Evolutionary conservation across 2,888 invertebrate species (phyloP).

Genomic region (Rhimphoctona megacephalus): DNA sequence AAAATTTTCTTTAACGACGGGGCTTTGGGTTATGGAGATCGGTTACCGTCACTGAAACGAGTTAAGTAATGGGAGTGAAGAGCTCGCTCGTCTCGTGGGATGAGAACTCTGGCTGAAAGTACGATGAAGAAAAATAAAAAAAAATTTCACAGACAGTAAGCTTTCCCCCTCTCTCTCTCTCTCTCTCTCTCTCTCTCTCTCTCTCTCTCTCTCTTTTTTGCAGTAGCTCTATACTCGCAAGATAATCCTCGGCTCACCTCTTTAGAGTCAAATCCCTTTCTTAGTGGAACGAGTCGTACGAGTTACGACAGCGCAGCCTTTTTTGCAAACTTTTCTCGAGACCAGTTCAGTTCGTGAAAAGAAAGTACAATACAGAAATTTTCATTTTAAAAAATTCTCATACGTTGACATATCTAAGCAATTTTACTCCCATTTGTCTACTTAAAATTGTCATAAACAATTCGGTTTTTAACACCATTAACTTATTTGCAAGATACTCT

Average conservation of each 20-base stretch:
- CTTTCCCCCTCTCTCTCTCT: background rate
- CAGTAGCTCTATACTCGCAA: constrained; percentile 44
- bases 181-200: background rate
- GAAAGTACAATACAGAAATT: constrained; percentile 16
- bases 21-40: constrained; percentile 55
- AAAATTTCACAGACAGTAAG: constrained; percentile 55
- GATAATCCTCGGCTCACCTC: constrained; percentile 70
- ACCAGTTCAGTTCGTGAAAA: background rate
- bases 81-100: constrained; percentile 52
- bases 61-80: constrained; percentile 76
- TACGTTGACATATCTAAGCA: background rate
- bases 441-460: too few relatives aligned
- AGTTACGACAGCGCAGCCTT: constrained; percentile 48
- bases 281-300: constrained; percentile 37
- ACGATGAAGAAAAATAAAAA: constrained; percentile 41
- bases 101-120: constrained; percentile 38
- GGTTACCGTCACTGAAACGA: constrained; percentile 77
- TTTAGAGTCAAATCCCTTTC: constrained; percentile 68
- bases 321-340: constrained; percentile 49
- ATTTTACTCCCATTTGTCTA: background rate
- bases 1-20: constrained; percentile 76
- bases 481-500: too few relatives aligned
- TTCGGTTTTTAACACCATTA: background rate
- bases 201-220: constrained; percentile 1
- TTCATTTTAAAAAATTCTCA: background rate